phyloP scores from a whole-genome alignment of 2,888 invertebrate genomes.

The Zygothrica quintamaculata region DNA sequence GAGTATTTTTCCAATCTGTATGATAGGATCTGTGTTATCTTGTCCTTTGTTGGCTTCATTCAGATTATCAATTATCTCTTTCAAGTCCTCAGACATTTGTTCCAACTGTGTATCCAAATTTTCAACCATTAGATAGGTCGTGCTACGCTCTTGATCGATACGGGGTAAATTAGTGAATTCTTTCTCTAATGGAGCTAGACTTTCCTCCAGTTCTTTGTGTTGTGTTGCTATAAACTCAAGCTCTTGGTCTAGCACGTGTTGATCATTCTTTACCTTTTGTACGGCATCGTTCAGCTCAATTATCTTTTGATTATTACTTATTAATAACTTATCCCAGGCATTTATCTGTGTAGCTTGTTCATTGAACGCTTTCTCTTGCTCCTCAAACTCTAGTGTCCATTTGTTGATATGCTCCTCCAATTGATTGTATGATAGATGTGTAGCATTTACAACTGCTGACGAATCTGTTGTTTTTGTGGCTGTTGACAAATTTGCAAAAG shows the following conservation, averaged over 20 bases:
- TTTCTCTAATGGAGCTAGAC: constrained; percentile 93
- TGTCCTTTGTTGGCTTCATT: constrained; percentile 94
- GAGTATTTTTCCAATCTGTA: constrained; percentile 95
- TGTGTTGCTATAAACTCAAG: constrained; percentile 96
- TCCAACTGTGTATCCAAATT: constrained; percentile 95
- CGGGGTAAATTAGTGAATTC: constrained; percentile 89
- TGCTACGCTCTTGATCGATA: constrained; percentile 94
- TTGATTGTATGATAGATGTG: constrained; percentile 91
- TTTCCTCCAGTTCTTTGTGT: constrained; percentile 95
- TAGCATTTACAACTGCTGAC: constrained; percentile 83
- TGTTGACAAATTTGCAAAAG: constrained; percentile 76
- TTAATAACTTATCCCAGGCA: constrained; percentile 96
- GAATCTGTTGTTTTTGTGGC: constrained; percentile 80
- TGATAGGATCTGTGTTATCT: constrained; percentile 94
- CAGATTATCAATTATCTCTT: constrained; percentile 96
- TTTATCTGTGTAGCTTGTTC: constrained; percentile 98
- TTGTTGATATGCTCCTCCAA: constrained; percentile 96
- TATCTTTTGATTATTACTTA: constrained; percentile 96
- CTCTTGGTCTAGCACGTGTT: constrained; percentile 95
- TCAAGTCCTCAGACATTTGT: constrained; percentile 97
- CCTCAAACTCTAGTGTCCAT: constrained; percentile 96
- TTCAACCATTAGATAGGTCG: constrained; percentile 95
- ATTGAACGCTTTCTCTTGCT: constrained; percentile 95
- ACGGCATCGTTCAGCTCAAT: constrained; percentile 93
- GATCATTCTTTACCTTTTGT: constrained; percentile 94